phyloP scores from a whole-genome alignment of 2,113 vertebrate species.

The Hippolais icterina region DNA sequence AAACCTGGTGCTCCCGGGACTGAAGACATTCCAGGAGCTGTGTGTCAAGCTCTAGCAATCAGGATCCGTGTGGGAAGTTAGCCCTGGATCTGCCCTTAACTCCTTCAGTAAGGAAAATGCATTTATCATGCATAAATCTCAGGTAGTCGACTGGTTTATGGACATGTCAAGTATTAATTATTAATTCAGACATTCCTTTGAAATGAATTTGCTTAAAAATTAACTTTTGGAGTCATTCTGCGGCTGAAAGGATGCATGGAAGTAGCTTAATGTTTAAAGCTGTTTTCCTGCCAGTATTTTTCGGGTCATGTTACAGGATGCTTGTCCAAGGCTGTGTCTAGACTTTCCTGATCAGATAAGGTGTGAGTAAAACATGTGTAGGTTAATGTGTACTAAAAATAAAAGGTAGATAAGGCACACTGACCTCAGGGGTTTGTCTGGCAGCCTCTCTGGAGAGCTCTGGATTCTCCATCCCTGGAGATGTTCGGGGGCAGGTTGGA shows the following conservation, averaged over 20 bases:
- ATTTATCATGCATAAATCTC: not conserved
- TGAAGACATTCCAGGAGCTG: not conserved
- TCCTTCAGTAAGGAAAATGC: not conserved
- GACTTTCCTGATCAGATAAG: slow-evolving; percentile 15
- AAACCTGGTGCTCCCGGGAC: not conserved
- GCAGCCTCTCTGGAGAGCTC: not conserved
- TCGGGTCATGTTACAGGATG: not conserved
- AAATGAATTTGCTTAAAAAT: slow-evolving; percentile 54
- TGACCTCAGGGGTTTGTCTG: not conserved
- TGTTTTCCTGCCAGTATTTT: not conserved
- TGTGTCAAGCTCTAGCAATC: not conserved
- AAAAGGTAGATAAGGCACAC: not conserved
- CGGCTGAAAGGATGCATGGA: not conserved
- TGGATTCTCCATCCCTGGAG: not conserved
- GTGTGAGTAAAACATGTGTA: not conserved
- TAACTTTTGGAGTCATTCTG: slow-evolving; percentile 21
- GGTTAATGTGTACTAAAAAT: not conserved
- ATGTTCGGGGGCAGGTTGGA: not conserved
- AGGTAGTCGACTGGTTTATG: accelerated
- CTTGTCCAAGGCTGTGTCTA: not conserved
- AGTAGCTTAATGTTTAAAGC: slow-evolving; percentile 5
- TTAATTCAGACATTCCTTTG: slow-evolving; percentile 54
- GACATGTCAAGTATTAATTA: not conserved
- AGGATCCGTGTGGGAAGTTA: no score
- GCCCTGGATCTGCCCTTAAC: not conserved